These are phyloP conservation scores for Steromphala cineraria DNA, from an alignment of 2,888 invertebrate species.

Conservation along the genomic window DNA sequence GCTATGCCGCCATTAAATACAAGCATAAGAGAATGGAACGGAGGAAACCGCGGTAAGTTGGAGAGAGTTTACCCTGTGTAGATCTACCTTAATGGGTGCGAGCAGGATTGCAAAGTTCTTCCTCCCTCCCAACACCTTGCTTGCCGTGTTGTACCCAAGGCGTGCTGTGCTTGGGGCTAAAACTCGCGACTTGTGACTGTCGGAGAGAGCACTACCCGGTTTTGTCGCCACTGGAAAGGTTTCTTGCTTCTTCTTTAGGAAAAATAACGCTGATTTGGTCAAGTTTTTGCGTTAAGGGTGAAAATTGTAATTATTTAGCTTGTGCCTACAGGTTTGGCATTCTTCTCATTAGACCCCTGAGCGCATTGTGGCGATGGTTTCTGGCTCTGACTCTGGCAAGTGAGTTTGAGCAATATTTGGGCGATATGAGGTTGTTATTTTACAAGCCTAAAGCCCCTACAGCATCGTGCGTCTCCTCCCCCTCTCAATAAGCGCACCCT, in stretches of 20 bases:
- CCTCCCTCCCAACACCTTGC: not conserved
- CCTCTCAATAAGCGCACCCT: not conserved
- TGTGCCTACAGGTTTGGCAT: not conserved
- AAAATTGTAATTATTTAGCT: not conserved
- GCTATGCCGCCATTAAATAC: not conserved
- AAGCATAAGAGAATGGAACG: not conserved
- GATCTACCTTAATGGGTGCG: not conserved
- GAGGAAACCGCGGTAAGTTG: not conserved
- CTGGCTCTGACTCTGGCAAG: not conserved
- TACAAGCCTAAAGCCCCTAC: not conserved
- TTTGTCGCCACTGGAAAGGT: constrained; percentile 1
- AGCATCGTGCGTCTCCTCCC: not conserved
- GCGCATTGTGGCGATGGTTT: not conserved
- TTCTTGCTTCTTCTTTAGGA: not conserved
- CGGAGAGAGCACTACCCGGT: not conserved
- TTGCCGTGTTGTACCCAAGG: not conserved
- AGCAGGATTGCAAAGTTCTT: not conserved
- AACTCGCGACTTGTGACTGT: not conserved
- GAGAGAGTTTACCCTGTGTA: too few species aligned
- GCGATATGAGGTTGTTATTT: constrained; percentile 20
- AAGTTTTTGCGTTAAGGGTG: not conserved
- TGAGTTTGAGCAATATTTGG: constrained; percentile 8
- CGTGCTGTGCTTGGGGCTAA: not conserved
- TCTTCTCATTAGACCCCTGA: not conserved
- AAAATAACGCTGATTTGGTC: not conserved